A percentile compares a stretch with the other conserved stretches of the same genome.
These are phyloP conservation scores for Anadara kagoshimensis DNA, from an alignment of 1,140 invertebrate species.

Conservation along the genomic window DNA sequence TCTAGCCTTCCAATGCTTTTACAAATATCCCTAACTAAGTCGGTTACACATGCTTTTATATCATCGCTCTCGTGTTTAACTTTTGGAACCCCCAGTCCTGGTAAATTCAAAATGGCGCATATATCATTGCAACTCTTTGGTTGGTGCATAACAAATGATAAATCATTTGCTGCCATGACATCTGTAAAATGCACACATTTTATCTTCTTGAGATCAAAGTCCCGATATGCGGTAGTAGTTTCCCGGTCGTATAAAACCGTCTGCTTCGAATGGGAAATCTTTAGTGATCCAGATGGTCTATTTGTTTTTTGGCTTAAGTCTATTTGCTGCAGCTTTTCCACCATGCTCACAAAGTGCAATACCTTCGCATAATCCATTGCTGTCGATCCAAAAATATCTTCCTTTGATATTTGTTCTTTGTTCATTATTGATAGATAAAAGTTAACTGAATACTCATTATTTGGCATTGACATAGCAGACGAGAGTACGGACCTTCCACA, in stretches of 20 bases:
- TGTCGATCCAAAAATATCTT: slow-evolving; percentile 18
- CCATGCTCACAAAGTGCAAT: not conserved
- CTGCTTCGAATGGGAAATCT: too few species aligned
- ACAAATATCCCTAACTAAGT: not conserved
- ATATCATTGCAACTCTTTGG: not conserved
- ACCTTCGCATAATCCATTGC: slow-evolving; percentile 18
- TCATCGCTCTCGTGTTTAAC: not conserved
- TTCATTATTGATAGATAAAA: slow-evolving; percentile 10
- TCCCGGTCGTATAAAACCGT: too few species aligned
- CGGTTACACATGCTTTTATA: not conserved
- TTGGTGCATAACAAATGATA: not conserved
- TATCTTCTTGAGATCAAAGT: not conserved
- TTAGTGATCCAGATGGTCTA: not conserved
- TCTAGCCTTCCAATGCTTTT: not conserved
- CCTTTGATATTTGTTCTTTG: not conserved
- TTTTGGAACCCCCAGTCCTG: not conserved
- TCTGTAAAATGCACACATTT: not conserved
- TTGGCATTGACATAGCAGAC: not conserved
- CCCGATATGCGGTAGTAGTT: too few species aligned
- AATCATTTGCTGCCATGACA: not conserved
- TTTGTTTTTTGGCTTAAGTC: not conserved
- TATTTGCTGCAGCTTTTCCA: not conserved
- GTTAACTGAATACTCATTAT: not conserved
- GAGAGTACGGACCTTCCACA: slow-evolving; percentile 1
- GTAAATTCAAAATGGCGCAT: slow-evolving; percentile 2